Evolutionary conservation across 92 coral and sea anemone species (phyloP), one percentile per base, ranked within the genome.

Genomic region (Zoanthus sansibaricus): DNA sequence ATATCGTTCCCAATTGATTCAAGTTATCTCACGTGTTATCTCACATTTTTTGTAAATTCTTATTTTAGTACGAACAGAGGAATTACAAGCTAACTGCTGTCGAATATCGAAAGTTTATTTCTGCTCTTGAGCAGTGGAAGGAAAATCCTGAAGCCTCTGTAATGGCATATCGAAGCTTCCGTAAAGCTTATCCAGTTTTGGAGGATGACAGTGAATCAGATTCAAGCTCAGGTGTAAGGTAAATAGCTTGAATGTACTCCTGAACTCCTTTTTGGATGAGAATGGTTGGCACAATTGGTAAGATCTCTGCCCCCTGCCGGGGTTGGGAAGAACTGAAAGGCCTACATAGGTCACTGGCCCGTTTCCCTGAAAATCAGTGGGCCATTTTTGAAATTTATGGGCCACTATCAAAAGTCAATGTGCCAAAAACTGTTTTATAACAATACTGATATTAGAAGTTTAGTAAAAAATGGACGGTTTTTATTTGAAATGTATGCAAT

Each of bases 101-200:
- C 33, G 25, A 15, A 14, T 78, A 78, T 42, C 83, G 83, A 68
- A 78, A 78, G 72, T 58, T 56, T 33, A 69, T 78, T 14, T 61
- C 83, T 15, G 83, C 72, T 13, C 83, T 78, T 16, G 83, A 78
- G 18, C 69, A 78, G 32, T 78, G 83, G 83, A 78, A 45, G 59
- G 83, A 78, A 0, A 78, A 56, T 37, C 83, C 71, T 8, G 52
- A 20, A 9, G 83, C 83, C 33, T 61, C 83, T 42, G 10, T 68
- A 37, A 21, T 10, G 59, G 72, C 71, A 33, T 78, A 78, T 21
- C 11, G 33, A 58, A 78, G 83, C 72, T 78, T 78, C 9, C 83
- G 83, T 5, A 16, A 78, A 14, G 83, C 83, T 61, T 58, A 78
- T 33, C 83, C 83, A 18, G 83, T 78, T 33, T 47, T 78, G 16